These are phyloP conservation scores for Hyphantria cunea DNA, from an alignment of 1,140 invertebrate species.

Conservation along the genomic window DNA sequence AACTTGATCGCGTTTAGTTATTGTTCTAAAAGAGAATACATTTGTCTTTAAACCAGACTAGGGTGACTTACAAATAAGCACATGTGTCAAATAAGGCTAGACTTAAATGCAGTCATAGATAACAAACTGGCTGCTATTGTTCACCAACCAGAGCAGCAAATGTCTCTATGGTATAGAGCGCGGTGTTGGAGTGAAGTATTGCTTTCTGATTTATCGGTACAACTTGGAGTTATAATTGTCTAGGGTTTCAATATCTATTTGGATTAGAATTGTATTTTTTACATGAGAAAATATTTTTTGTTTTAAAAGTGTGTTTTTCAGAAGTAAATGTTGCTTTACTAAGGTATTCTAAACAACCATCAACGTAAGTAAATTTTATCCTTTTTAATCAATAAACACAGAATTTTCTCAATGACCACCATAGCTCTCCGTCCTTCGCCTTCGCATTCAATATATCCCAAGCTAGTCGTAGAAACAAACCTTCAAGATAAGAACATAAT, in stretches of 20 bases:
- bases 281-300: background rate
- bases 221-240: background rate
- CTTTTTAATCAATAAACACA: too few species aligned
- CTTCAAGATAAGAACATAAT: too few species aligned
- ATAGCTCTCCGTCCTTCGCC: too few species aligned
- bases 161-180: too few species aligned
- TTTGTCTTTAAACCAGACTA: background rate
- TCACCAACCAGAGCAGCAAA: background rate
- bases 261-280: background rate
- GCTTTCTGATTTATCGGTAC: background rate
- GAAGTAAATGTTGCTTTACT: background rate
- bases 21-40: too few species aligned
- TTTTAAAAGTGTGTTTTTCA: background rate
- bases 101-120: background rate
- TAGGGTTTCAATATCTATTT: background rate
- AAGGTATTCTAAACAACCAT: too few species aligned
- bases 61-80: background rate
- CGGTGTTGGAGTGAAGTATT: background rate
- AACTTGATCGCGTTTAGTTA: too few species aligned
- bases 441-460: too few species aligned
- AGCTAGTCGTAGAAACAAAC: too few species aligned
- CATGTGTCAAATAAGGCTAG: background rate
- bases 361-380: too few species aligned
- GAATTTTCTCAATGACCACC: too few species aligned
- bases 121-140: background rate